Evolutionary conservation across 2,113 vertebrate species (phyloP).

Genomic region (Pontoporia blainvillei): DNA sequence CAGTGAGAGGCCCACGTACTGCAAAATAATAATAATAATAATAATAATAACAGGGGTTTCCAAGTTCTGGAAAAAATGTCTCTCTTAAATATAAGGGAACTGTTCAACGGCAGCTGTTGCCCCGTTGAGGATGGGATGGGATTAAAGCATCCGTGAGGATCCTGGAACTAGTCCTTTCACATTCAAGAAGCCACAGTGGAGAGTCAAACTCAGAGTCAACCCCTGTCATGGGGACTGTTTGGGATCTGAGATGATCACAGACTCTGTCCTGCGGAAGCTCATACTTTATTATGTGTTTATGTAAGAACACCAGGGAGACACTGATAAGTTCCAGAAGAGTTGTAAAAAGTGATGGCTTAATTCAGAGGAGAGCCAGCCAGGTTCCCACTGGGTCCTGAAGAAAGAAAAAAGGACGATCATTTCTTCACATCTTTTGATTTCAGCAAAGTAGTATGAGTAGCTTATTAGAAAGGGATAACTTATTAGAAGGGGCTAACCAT

Average conservation of each 20-base stretch:
- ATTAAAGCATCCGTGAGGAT: background rate
- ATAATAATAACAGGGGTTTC: background rate
- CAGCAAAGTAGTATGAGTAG: too few species aligned
- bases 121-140: too few species aligned
- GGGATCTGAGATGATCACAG: rapidly evolving
- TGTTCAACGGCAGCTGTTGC: background rate
- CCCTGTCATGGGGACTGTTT: background rate
- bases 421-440: background rate
- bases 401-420: background rate
- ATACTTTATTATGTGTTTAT: background rate
- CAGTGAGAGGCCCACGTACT: too few species aligned
- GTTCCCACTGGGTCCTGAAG: background rate
- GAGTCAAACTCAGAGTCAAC: rapidly evolving
- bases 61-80: background rate
- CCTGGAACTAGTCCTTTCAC: background rate
- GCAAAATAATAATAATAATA: too few species aligned
- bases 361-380: background rate
- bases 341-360: background rate
- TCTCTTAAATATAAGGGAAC: background rate
- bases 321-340: background rate
- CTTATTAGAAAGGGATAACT: background rate
- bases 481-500: background rate
- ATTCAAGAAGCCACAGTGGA: background rate
- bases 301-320: background rate
- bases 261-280: background rate